phyloP scores from a whole-genome alignment of 2,888 invertebrate genomes.

The Drosophila prolongata region DNA sequence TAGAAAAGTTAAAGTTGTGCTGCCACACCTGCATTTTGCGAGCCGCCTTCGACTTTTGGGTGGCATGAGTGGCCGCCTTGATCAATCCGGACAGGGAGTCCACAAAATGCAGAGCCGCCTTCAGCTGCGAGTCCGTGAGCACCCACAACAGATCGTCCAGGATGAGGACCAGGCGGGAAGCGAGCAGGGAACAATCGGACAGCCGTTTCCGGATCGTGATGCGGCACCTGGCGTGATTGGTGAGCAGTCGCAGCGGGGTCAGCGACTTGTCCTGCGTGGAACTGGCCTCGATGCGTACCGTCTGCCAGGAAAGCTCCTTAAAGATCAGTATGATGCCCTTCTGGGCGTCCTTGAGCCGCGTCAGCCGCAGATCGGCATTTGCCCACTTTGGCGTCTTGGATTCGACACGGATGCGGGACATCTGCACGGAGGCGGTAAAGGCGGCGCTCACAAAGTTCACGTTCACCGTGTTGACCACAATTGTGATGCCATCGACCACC shows the following conservation, averaged over 20 bases:
- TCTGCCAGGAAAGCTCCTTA: slow-evolving; percentile 99
- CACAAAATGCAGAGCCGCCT: slow-evolving; percentile 95
- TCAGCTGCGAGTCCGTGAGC: slow-evolving; percentile 96
- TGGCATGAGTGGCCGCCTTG: slow-evolving; percentile 91
- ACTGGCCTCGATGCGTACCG: slow-evolving; percentile 96
- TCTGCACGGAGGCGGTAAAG: slow-evolving; percentile 98
- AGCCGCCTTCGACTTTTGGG: slow-evolving; percentile 92
- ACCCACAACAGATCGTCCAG: slow-evolving; percentile 99
- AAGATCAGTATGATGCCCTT: slow-evolving; percentile 96
- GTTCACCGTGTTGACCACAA: slow-evolving; percentile 97
- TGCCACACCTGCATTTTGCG: slow-evolving; percentile 90
- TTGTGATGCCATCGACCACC: slow-evolving; percentile 98
- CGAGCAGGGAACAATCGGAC: slow-evolving; percentile 95
- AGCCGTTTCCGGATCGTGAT: slow-evolving; percentile 98
- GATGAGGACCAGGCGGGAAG: slow-evolving; percentile 95
- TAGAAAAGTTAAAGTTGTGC: neutral
- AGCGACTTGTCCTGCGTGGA: slow-evolving; percentile 91
- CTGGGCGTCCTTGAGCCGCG: slow-evolving; percentile 95
- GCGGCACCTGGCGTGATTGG: slow-evolving; percentile 96
- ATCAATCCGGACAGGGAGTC: slow-evolving; percentile 93
- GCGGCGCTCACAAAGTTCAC: slow-evolving; percentile 97
- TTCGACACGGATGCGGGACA: slow-evolving; percentile 96
- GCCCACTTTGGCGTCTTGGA: slow-evolving; percentile 97
- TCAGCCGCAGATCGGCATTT: slow-evolving; percentile 93
- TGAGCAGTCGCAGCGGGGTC: slow-evolving; percentile 95